phyloP scores from a whole-genome alignment of 2,797 vertebrate genomes.

The Petrocephalus sullivani region DNA sequence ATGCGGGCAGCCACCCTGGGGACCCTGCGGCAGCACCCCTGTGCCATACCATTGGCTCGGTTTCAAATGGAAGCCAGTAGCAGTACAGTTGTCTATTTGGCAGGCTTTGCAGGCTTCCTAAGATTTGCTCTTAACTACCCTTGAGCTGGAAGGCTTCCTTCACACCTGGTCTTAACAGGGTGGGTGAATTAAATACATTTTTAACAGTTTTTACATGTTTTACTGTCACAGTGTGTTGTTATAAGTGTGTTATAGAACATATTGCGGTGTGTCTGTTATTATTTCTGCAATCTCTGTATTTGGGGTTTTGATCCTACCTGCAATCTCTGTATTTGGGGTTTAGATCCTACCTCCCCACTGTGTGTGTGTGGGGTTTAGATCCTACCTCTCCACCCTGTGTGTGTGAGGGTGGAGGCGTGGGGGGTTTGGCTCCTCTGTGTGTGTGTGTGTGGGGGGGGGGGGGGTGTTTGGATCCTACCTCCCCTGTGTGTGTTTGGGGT shows the following conservation, averaged over 20 bases:
- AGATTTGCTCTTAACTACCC: neutral
- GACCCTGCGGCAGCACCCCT: neutral
- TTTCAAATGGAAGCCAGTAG: slow-evolving; percentile 66
- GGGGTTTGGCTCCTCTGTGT: too few species aligned
- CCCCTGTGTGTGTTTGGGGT: too few species aligned
- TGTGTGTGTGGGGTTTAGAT: neutral
- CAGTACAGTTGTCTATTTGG: slow-evolving; percentile 49
- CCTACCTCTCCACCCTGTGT: too few species aligned
- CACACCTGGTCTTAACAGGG: neutral
- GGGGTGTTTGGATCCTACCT: too few species aligned
- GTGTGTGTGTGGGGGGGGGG: too few species aligned
- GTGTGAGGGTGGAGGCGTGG: too few species aligned
- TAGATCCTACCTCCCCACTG: too few species aligned
- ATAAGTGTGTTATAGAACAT: neutral
- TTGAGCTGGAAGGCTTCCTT: neutral
- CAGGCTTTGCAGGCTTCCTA: neutral
- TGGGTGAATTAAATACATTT: neutral
- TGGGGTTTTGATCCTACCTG: too few species aligned
- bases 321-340: too few species aligned
- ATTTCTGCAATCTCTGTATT: neutral
- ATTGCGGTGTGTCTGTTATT: neutral
- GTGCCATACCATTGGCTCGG: neutral
- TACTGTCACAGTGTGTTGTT: neutral
- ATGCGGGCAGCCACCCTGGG: neutral
- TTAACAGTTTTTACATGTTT: neutral